Evolutionary conservation across 2,888 invertebrate genomes (phyloP).

Genomic region (Euplexia lucipara): DNA sequence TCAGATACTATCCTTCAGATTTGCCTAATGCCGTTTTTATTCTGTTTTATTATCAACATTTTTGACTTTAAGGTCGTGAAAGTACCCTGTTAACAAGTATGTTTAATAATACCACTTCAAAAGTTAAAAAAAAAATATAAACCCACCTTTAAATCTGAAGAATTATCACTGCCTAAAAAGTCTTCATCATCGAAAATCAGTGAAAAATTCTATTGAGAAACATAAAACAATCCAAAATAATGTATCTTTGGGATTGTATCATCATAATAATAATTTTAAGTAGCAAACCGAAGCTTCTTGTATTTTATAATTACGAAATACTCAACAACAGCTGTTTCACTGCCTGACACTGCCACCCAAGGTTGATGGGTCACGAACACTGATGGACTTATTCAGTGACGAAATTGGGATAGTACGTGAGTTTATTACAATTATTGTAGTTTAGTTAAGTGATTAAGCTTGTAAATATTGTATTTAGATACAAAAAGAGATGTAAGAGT

Average conservation of each 20-base stretch:
- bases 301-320: constrained; percentile 64
- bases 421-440: constrained; percentile 76
- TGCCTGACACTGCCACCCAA: constrained; percentile 76
- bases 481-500: constrained; percentile 87
- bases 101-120: background rate
- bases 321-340: constrained; percentile 66
- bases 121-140: constrained; percentile 6
- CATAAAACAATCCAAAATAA: constrained; percentile 61
- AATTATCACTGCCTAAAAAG: constrained; percentile 20
- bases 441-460: constrained; percentile 79
- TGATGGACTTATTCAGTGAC: constrained; percentile 56
- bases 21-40: background rate
- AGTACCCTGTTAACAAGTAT: constrained; percentile 11
- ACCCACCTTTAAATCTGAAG: constrained; percentile 45
- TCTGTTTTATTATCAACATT: background rate
- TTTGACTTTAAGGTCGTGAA: no score
- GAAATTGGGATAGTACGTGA: constrained; percentile 69
- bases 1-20: constrained; percentile 23
- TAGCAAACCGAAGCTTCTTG: constrained; percentile 66
- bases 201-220: background rate
- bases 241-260: constrained; percentile 83
- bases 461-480: constrained; percentile 91
- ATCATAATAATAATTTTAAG: constrained; percentile 66
- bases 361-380: no score
- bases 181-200: constrained; percentile 4